phyloP scores from a whole-genome alignment of 2,888 invertebrate species.

The Nephrotoma appendiculata region DNA sequence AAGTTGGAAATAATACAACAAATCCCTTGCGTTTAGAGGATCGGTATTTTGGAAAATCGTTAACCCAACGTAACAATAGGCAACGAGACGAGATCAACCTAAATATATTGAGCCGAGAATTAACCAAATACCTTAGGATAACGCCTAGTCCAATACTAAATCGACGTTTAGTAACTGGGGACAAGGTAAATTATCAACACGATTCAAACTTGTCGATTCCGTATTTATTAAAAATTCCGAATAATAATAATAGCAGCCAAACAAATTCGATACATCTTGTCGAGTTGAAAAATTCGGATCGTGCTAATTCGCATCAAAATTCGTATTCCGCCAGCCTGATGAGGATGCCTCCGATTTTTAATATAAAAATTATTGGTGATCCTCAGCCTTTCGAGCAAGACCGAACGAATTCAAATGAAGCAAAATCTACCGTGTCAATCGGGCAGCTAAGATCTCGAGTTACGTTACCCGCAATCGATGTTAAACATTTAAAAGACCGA shows the following conservation, averaged over 20 bases:
- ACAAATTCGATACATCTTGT: neutral
- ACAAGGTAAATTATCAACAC: neutral
- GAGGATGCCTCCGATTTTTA: conserved; percentile 29
- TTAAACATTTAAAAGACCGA: conserved; percentile 14
- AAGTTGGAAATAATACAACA: neutral
- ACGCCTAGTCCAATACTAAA: neutral
- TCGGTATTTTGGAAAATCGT: neutral
- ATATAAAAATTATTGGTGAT: conserved; percentile 17
- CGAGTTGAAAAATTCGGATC: neutral
- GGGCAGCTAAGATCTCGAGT: neutral
- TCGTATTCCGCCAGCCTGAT: conserved; percentile 16
- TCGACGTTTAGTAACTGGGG: neutral
- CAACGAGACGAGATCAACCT: neutral
- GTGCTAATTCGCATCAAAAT: neutral
- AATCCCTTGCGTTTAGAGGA: neutral
- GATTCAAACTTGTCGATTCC: neutral
- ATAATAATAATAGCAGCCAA: neutral
- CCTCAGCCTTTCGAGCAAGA: conserved; percentile 15
- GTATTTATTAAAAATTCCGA: neutral
- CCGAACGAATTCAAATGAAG: conserved; percentile 1
- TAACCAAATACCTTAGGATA: neutral
- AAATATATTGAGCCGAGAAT: neutral
- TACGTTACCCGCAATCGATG: conserved; percentile 15
- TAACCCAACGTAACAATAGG: neutral
- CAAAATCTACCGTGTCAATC: neutral